Base-by-base conservation (phyloP, 2,797 vertebrate genomes). In the Myiothlypis coronata region DNA sequence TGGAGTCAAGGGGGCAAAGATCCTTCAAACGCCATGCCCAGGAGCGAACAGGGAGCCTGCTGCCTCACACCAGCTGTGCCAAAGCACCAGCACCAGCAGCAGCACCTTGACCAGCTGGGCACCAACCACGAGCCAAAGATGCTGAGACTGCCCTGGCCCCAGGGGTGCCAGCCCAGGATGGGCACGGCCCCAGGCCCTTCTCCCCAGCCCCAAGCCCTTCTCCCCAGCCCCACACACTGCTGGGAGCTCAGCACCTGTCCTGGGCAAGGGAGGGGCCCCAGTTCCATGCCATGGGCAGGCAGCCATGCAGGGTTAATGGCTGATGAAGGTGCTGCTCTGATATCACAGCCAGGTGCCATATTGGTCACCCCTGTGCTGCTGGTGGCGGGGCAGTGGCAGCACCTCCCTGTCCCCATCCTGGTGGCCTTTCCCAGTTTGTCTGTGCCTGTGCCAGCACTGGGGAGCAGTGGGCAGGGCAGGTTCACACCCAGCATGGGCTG, bases 251-350 rank as follows among this genome's bases (percentile, higher is more conserved):
- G 55, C 14, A 9, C 8, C 15, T 1, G 0, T 9, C 20, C 8
- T 24, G 53, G 28, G 50, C 0, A 2, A 49, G 50, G 74, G 26
- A 79, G 34, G 9, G 44, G 46, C 14, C 20, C 34, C 8, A 1
- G 77, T 5, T 28, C n/a, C 0, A 0, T 1, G 3, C 32, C 5
- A 2, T 0, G 28, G 43, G 69, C 57, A n/a, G 20, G 37, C 30
- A 92, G 35, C 53, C 35, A 11, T 0, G 0, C 0, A 0, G 8
- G 47, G 93, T 80, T 94, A 91, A 77, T 89, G 52, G 69, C 24
- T 79, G 60, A 77, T 22, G 64, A 52, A 55, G 12, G 49, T 67
- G 61, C 56, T 4, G 1, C 17, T 61, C 24, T 1, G 3, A 4
- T 59, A 50, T 9, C 55, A 9, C 2, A 1, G 30, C 17, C n/a